Evolutionary conservation across 1,140 invertebrate species (phyloP), one percentile per base, ranked within the genome.

Genomic region (Drosophila truncata): DNA sequence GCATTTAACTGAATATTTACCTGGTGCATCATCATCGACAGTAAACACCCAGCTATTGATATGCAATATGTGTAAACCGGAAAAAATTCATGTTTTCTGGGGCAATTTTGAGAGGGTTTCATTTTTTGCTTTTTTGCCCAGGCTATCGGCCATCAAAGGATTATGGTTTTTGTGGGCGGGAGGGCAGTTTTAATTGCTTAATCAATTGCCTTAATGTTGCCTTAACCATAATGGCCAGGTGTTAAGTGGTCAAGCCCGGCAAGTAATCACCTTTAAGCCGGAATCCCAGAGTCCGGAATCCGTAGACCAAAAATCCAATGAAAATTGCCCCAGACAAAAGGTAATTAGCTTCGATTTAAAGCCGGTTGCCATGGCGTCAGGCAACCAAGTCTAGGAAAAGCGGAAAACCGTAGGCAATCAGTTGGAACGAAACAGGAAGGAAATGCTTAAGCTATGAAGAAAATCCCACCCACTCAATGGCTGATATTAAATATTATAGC

Each of bases 401-500:
- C 29, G 49, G 31, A 62, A 59, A 67, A 70, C 67, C 46, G 58
- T 74, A 55, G 77, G 66, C 71, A 55, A 80, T 87, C 84, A 70
- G 65, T 61, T 37, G 46, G 63, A 47, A 29, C 10, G 47, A 2
- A 29, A 71, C 67, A 57, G 84, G 83, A 87, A 88, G 84, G 83
- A 87, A 87, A 71, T 71, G 72, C 80, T 80, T 87, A 71, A 88
- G 64, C 80, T 47, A 80, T 84, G 60, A 71, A 57, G 80, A 88
- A 80, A 77, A 5, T 11, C 41, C 11, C 18, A 13, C 11, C 10
- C 14, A 9, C 41, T 39, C 37, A 16, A 8, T 13, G 2, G 42
- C 20, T 63, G 42, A 67, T 80, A 80, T 67, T 64, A 75, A 63
- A 62, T 71, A 69, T 70, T 85, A 60, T 66, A 33, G 13, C 49